phyloP scores from a whole-genome alignment of 2,888 invertebrate genomes.

The Desoria tigrina region DNA sequence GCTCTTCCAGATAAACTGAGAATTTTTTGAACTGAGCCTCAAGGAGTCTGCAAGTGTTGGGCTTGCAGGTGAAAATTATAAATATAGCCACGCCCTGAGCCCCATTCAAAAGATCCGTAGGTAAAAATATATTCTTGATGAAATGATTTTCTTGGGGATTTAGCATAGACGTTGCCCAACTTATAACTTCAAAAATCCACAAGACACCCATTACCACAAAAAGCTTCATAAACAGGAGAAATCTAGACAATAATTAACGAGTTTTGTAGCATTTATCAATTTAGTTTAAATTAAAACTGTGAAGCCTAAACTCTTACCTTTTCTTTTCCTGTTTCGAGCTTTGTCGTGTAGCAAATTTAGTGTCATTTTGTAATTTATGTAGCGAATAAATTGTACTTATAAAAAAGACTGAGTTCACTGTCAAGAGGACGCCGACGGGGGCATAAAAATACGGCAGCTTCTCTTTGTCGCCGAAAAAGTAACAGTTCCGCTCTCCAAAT shows the following conservation, averaged over 20 bases:
- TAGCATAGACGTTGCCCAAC: constrained; percentile 78
- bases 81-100: constrained; percentile 86
- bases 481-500: constrained; percentile 76
- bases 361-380: constrained; percentile 66
- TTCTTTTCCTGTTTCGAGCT: constrained; percentile 53
- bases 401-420: constrained; percentile 77
- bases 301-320: constrained; percentile 37
- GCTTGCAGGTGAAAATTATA: constrained; percentile 84
- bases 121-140: constrained; percentile 67
- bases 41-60: constrained; percentile 62
- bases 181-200: constrained; percentile 77
- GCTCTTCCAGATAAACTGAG: constrained; percentile 37
- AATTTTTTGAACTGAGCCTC: constrained; percentile 53
- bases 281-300: not conserved
- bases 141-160: constrained; percentile 57
- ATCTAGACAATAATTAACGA: no score
- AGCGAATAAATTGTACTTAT: constrained; percentile 70
- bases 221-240: constrained; percentile 72
- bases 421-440: constrained; percentile 75
- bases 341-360: constrained; percentile 53
- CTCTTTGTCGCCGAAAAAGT: constrained; percentile 81
- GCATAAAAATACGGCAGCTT: constrained; percentile 82
- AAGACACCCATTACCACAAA: constrained; percentile 79
- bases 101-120: constrained; percentile 81
- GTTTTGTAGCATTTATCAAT: constrained; percentile 10